Percentiles rank a stretch among this genome's conserved stretches.
Conservation (phyloP, 1,140 invertebrate species). For the Berghia stephanieae region DNA sequence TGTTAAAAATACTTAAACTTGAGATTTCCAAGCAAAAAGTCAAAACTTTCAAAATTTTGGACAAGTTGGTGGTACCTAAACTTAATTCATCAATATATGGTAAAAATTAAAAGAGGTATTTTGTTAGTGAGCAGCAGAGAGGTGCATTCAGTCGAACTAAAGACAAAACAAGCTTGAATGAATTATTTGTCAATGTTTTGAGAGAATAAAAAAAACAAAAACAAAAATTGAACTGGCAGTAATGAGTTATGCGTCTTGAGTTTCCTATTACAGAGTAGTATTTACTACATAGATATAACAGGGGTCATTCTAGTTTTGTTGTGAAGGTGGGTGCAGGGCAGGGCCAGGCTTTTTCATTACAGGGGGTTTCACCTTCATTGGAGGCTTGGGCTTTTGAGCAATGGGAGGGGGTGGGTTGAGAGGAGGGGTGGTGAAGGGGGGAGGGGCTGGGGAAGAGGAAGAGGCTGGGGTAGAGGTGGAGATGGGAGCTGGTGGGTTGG, state of each 20-base stretch:
- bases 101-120: too few relatives aligned
- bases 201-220: not conserved
- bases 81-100: too few relatives aligned
- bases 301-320: not conserved
- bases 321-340: not conserved
- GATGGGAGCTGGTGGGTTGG: not conserved
- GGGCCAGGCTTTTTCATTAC: slow-evolving; percentile 73
- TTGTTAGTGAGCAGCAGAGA: too few relatives aligned
- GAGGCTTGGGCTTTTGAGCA: slow-evolving; percentile 73
- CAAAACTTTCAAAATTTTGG: too few relatives aligned
- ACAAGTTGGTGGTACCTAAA: too few relatives aligned
- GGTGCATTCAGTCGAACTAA: too few relatives aligned
- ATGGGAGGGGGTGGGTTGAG: slow-evolving; percentile 53
- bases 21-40: too few relatives aligned
- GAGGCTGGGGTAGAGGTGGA: not conserved
- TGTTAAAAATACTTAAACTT: too few relatives aligned
- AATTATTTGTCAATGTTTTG: too few relatives aligned
- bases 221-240: not conserved
- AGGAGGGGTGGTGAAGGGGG: slow-evolving; percentile 4
- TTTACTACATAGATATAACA: not conserved
- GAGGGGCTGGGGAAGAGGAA: not conserved
- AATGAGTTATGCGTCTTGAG: not conserved
- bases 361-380: slow-evolving; percentile 78
- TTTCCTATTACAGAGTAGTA: not conserved
- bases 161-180: too few relatives aligned